Conservation (phyloP, 2,113 vertebrate species). For the Melanerpes aurifrons region DNA sequence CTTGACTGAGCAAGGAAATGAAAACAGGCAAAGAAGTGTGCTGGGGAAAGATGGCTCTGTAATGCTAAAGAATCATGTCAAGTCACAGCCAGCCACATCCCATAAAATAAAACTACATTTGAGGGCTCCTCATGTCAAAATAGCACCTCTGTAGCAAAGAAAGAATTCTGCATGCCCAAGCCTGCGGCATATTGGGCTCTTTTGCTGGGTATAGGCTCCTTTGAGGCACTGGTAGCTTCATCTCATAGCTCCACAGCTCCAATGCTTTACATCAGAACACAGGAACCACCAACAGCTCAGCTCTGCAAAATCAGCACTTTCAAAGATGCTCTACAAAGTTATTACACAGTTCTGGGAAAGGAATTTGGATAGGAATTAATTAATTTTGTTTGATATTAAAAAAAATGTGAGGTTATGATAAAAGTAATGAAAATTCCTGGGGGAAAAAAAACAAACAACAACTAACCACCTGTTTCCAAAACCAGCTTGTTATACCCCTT, state of each 20-base stretch:
- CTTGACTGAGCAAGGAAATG: slow-evolving; percentile 41
- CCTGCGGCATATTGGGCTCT: not conserved
- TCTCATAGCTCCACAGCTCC: not conserved
- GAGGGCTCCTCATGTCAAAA: not conserved
- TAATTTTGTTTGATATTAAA: not conserved
- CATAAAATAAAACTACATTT: not conserved
- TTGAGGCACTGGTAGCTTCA: rapidly evolving
- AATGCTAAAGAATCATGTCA: not conserved
- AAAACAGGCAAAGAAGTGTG: slow-evolving; percentile 9
- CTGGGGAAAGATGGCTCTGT: not conserved
- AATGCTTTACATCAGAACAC: not conserved
- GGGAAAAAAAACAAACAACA: no score
- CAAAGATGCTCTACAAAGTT: not conserved
- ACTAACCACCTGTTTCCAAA: not conserved
- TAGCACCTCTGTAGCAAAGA: not conserved
- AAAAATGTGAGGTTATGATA: not conserved
- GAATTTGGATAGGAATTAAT: not conserved
- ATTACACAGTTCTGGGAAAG: not conserved
- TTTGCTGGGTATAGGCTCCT: not conserved
- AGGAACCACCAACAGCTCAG: not conserved
- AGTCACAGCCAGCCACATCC: not conserved
- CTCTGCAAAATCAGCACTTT: not conserved
- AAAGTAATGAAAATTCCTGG: not conserved
- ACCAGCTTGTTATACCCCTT: not conserved
- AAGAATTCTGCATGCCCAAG: not conserved